Evolutionary conservation across 2,888 invertebrate genomes (phyloP), one percentile per base, ranked within the genome.

Genomic region (Seira sanloemensis): DNA sequence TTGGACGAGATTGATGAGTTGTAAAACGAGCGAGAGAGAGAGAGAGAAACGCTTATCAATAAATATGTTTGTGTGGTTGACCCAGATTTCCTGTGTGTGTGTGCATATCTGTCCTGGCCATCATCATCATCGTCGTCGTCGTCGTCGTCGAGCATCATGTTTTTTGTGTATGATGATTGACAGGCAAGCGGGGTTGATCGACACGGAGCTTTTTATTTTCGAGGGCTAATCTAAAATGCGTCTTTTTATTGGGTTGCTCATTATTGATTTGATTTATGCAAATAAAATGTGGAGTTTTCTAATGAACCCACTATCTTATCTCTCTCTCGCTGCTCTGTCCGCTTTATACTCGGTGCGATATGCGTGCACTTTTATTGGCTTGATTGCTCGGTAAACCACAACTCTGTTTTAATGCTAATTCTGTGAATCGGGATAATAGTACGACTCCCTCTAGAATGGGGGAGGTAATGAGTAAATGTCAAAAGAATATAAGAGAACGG

Each of bases 21-120:
- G 58, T 58, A 58, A 58, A 58, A 9, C 4, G n/a, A 4, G 2
- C 18, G 18, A 16, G 58, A 58, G n/a, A n/a, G n/a, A n/a, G n/a
- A n/a, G n/a, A n/a, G 12, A 37, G 5, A 9, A 37, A 16, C 7
- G 62, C 71, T 79, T 79, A 79, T 79, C 79, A 50, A 25, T 58
- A 37, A n/a, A n/a, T 37, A 7, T 37, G 2, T 46, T 25, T 58
- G 4, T 75, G 67, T 65, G 75, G 71, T 72, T 82, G 82, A 76
- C 82, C 82, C 76, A 58, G 58, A 37, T 58, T 58, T 58, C 58
- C 58, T 9, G n/a, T 58, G 7, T 58, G n/a, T 58, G n/a, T n/a
- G 58, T 9, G 7, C 58, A 58, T 12, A 37, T 37, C 5, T 12
- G 12, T 37, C 37, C 37, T 9, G 58, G n/a, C 18, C 18, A 18